phyloP scores from a whole-genome alignment of 37 sponge, comb jelly and placozoan species.

The Petrosia ficiformis region DNA sequence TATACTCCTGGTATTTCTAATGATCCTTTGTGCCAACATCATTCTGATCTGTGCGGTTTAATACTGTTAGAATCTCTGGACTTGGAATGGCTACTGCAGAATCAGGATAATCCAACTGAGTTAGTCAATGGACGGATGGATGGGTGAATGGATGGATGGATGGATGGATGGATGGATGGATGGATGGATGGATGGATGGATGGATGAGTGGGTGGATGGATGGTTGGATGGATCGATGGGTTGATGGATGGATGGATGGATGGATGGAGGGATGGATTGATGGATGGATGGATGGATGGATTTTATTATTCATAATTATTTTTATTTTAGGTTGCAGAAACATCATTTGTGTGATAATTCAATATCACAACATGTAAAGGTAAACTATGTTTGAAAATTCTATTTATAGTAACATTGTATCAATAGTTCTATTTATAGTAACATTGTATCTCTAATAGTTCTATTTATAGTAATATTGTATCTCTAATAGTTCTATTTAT shows the following conservation, averaged over 20 bases:
- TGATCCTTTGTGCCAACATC: neutral
- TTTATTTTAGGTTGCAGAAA: neutral
- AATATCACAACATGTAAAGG: too few species aligned
- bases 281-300: neutral
- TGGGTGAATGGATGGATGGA: too few species aligned
- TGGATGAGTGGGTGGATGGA: too few species aligned
- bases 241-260: neutral
- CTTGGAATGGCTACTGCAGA: constrained; percentile 28
- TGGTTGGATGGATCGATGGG: neutral
- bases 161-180: neutral
- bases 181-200: neutral
- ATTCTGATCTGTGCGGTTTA: constrained; percentile 37
- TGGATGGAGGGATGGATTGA: too few species aligned
- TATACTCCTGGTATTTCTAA: neutral
- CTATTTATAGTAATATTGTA: too few species aligned
- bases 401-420: too few species aligned
- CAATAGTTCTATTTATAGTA: too few species aligned
- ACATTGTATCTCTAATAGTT: too few species aligned
- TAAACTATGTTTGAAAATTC: too few species aligned
- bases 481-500: too few species aligned
- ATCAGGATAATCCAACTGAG: constrained; percentile 18
- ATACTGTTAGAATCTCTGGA: constrained; percentile 58
- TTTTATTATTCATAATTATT: neutral
- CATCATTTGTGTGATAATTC: neutral
- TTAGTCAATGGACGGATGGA: too few species aligned